Percentiles rank a stretch among this genome's conserved stretches.
These are phyloP conservation scores for Nomada ferruginata DNA, from an alignment of 2,888 invertebrate genomes.

Conservation along the genomic window DNA sequence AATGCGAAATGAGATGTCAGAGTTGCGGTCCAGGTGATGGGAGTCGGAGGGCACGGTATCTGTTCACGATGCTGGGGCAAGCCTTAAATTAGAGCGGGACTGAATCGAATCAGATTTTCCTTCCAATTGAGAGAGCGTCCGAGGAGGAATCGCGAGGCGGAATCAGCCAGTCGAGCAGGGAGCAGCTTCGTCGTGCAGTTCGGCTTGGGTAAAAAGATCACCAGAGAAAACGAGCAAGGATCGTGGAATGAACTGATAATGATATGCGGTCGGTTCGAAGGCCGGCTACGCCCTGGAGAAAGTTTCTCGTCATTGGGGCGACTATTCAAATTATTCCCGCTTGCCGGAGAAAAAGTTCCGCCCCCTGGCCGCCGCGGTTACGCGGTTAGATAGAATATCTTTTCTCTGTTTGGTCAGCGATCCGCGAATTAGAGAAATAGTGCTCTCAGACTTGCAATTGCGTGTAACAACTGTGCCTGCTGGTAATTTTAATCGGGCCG, in stretches of 20 bases:
- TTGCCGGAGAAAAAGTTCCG: conserved; percentile 50
- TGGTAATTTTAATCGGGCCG: neutral
- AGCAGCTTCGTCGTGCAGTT: conserved; percentile 26
- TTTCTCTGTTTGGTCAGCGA: conserved; percentile 9
- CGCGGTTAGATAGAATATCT: neutral
- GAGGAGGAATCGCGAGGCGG: conserved; percentile 15
- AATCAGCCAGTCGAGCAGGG: conserved; percentile 36
- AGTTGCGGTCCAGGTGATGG: no score
- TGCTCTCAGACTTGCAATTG: no score
- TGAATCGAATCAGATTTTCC: conserved; percentile 45
- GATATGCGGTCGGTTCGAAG: conserved; percentile 63
- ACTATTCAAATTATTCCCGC: conserved; percentile 68
- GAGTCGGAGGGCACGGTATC: neutral
- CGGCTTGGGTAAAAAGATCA: conserved; percentile 41
- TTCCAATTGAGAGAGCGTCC: conserved; percentile 45
- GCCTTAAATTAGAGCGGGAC: conserved; percentile 31
- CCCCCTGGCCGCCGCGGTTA: conserved; percentile 26
- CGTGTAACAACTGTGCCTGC: neutral
- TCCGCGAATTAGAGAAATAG: neutral
- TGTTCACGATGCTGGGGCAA: neutral
- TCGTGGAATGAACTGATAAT: conserved; percentile 61
- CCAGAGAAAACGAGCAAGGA: conserved; percentile 18
- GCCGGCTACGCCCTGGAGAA: conserved; percentile 53
- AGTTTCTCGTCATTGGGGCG: conserved; percentile 66
- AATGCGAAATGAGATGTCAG: neutral